Conservation (phyloP, 2,113 vertebrate species). For the Cyphomyrus plagiostoma region DNA sequence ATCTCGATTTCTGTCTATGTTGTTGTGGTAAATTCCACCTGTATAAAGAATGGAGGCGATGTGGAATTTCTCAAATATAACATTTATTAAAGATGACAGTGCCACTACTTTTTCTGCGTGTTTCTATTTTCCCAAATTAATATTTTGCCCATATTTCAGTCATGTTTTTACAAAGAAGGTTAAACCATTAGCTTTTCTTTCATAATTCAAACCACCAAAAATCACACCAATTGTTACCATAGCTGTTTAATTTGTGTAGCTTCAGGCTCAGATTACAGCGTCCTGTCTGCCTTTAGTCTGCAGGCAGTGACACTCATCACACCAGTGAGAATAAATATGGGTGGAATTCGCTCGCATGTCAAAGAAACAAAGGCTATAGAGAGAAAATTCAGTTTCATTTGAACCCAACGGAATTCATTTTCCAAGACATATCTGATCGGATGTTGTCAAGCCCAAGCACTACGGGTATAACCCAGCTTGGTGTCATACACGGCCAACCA, state of each 20-base stretch:
- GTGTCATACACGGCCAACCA: neutral
- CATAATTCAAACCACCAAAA: neutral
- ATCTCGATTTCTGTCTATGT: neutral
- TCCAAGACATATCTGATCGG: neutral
- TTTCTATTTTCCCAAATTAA: neutral
- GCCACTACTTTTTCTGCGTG: neutral
- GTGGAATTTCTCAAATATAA: neutral
- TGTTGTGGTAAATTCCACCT: neutral
- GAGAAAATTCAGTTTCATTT: neutral
- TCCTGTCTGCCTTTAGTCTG: neutral
- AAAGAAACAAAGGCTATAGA: neutral
- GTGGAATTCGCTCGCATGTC: neutral
- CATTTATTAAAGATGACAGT: neutral
- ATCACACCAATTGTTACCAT: neutral
- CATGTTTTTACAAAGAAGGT: neutral
- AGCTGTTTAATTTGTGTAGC: neutral
- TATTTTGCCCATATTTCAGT: neutral
- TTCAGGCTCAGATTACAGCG: neutral
- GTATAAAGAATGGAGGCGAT: neutral
- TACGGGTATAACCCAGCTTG: neutral
- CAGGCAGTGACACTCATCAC: neutral
- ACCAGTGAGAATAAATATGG: neutral
- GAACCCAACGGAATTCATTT: neutral
- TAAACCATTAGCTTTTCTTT: neutral
- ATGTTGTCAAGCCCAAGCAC: neutral